Evolutionary conservation across 2,797 vertebrate species (phyloP), one percentile per base, ranked within the genome.

Genomic region (Cetoscarus ocellatus): DNA sequence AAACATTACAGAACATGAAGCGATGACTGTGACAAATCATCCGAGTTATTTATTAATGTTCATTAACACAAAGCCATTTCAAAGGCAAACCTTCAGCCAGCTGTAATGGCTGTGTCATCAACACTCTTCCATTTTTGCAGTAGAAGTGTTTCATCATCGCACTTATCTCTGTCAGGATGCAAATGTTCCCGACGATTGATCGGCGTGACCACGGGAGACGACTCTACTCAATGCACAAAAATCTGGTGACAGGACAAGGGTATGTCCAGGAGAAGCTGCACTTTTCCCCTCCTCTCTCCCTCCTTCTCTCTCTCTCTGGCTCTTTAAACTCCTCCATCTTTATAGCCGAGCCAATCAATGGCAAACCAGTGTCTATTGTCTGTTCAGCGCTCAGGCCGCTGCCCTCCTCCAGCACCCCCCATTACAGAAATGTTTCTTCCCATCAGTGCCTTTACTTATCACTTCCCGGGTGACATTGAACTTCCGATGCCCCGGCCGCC

Each of bases 391-490:
- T 84, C 83, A 77, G 87, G 73, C 88, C 84, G 66, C 83, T 87
- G 85, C 82, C 81, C 90, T 83, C 77, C 84, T 70, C 65, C 76
- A 62, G 76, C 82, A 71, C 69, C 84, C 86, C 81, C 87, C 78
- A 93, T 94, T 94, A 94, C 89, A 90, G 88, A 93, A 91, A 94
- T 92, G 93, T 92, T 95, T 92, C 94, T 93, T 94, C 93, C 92
- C 93, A 95, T 93, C 94, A 94, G 92, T 91, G 92, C 77, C 94
- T 90, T 93, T 86, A 91, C 91, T 83, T 86, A 90, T 92, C 94
- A 90, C 94, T 91, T 93, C 73, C 82, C 91, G 91, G 92, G 94
- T 95, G 96, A 96, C 96, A 95, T 93, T 95, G 96, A 98, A 96
- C 96, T 97, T 95, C 90, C 92, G 77, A 87, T 96, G 96, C 94